These are phyloP conservation scores for Eilema depressum DNA, from an alignment of 2,888 invertebrate species.

Conservation along the genomic window DNA sequence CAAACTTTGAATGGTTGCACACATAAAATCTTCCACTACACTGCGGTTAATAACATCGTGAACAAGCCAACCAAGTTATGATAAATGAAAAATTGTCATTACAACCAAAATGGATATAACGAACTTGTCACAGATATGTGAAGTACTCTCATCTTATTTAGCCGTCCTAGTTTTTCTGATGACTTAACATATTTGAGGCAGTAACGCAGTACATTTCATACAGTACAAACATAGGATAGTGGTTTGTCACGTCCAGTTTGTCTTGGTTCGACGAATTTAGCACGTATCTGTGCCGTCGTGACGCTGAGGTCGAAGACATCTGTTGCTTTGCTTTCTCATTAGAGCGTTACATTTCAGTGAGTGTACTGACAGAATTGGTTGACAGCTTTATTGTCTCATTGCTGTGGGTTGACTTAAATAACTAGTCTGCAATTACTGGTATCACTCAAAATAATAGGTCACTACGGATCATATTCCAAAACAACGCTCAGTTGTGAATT, in stretches of 20 bases:
- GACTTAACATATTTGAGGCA: constrained; percentile 58
- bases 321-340: constrained; percentile 78
- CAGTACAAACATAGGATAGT: constrained; percentile 76
- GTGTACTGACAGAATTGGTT: constrained; percentile 45
- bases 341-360: constrained; percentile 79
- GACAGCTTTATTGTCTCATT: constrained; percentile 36
- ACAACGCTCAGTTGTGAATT: too few relatives aligned
- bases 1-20: neutral
- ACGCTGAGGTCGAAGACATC: constrained; percentile 76
- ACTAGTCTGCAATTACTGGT: neutral
- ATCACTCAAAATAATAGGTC: neutral
- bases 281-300: constrained; percentile 76
- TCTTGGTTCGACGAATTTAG: constrained; percentile 78
- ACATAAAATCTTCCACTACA: neutral
- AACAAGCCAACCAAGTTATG: neutral
- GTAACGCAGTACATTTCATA: constrained; percentile 47
- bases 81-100: constrained; percentile 11
- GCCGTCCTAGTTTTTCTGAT: constrained; percentile 59
- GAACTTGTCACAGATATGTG: constrained; percentile 37
- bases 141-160: constrained; percentile 49
- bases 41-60: neutral
- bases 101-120: constrained; percentile 37
- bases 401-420: neutral
- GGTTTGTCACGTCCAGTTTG: constrained; percentile 78
- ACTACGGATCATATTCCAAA: too few relatives aligned